Base-by-base conservation (phyloP, 2,113 vertebrate genomes). In the Dunckerocampus dactyliophorus region DNA sequence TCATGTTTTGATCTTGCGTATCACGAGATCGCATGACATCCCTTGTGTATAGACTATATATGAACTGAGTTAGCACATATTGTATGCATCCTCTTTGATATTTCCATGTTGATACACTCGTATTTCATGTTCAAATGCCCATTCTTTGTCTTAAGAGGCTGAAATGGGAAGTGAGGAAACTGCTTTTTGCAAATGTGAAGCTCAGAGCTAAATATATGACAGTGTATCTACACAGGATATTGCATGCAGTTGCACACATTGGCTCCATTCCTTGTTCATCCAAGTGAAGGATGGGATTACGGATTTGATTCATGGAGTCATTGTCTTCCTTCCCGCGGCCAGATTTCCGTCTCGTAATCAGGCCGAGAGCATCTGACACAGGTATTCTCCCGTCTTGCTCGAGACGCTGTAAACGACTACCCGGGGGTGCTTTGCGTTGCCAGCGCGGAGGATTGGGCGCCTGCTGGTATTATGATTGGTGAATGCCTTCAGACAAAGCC, bases 231-330 rank as follows among this genome's bases (percentile, higher is more conserved):
- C 47, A 65, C 58, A 59, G 65, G 69, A 71, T 75, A 67, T 73
- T 66, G 54, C 63, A 20, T 63, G 62, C 63, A 71, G 47, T 67
- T 70, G 66, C 49, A 51, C 47, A 63, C 28, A 62, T n/a, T 50
- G 53, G 54, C 51, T 79, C 24, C 51, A 48, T 61, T 80, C 71
- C 74, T 53, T 66, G 75, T 74, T 80, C 65, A 66, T 67, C 72
- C 68, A 76, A 78, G 65, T 82, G 62, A 78, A 74, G 62, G 63
- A 66, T 63, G 72, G 72, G 82, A 86, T 90, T 84, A 85, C 64
- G 65, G 70, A 79, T 84, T 82, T 80, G 76, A 86, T 83, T 87
- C 79, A 80, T 83, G 74, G 65, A 61, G 73, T 82, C 67, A 74
- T 86, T 88, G 79, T 84, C 80, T 82, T 14, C n/a, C 76, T 68